A percentile compares a stretch with the other conserved stretches of the same genome.
These are phyloP conservation scores for Scalopus aquaticus DNA, from an alignment of 2,113 vertebrate genomes.

Conservation along the genomic window DNA sequence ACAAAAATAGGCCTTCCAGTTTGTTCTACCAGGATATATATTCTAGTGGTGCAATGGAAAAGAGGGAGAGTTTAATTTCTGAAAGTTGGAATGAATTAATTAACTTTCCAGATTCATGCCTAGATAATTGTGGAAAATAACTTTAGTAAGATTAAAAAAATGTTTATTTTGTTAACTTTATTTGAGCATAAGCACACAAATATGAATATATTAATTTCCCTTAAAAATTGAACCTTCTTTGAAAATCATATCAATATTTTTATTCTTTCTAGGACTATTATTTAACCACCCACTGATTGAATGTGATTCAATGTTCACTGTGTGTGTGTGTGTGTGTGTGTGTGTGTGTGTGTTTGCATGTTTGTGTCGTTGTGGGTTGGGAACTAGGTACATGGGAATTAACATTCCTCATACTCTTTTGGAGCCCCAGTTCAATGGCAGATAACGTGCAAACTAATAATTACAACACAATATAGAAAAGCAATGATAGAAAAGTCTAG, in stretches of 20 bases:
- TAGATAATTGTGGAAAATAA: background rate
- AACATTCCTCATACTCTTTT: background rate
- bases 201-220: background rate
- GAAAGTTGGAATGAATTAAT: background rate
- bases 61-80: background rate
- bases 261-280: background rate
- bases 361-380: background rate
- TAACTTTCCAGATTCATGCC: background rate
- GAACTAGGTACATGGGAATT: background rate
- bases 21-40: background rate
- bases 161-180: background rate
- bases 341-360: background rate
- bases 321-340: background rate
- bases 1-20: background rate
- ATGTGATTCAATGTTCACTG: background rate
- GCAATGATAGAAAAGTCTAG: background rate
- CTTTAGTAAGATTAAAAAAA: background rate
- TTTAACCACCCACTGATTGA: background rate
- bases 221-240: background rate
- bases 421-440: background rate
- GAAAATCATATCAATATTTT: background rate
- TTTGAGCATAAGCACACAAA: background rate
- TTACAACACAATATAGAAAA: background rate
- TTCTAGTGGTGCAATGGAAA: background rate
- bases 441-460: background rate